These are phyloP conservation scores for Eulemur albifrons DNA, from an alignment of 2,797 vertebrate species.

Conservation along the genomic window DNA sequence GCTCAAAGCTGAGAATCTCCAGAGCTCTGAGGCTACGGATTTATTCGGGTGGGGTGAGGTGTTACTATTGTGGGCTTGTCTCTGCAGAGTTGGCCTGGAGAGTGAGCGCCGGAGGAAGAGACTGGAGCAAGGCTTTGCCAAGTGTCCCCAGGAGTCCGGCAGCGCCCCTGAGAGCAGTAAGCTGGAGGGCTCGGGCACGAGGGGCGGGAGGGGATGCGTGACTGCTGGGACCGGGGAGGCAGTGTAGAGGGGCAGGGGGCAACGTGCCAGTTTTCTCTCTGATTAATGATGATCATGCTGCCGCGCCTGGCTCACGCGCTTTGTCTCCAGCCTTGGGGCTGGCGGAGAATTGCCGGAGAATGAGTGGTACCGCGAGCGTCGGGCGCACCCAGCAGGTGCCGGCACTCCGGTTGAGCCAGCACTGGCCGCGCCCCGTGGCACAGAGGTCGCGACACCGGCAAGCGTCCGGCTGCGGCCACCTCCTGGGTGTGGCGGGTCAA, in stretches of 20 bases:
- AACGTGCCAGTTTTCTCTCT: constrained; percentile 49
- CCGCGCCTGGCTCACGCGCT: constrained; percentile 71
- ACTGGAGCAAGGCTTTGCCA: background rate
- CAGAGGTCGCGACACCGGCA: background rate
- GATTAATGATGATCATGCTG: constrained; percentile 69
- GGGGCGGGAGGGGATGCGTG: background rate
- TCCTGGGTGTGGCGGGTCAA: background rate
- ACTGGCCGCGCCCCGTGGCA: background rate
- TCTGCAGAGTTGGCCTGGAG: constrained; percentile 57
- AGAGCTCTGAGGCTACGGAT: constrained; percentile 9
- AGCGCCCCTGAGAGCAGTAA: background rate
- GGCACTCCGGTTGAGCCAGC: background rate
- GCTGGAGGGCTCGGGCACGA: background rate
- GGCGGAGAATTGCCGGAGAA: background rate
- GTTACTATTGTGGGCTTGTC: background rate
- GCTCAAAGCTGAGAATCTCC: background rate
- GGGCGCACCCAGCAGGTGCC: constrained; percentile 11
- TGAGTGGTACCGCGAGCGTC: background rate
- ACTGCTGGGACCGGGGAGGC: background rate
- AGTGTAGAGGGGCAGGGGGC: constrained; percentile 48
- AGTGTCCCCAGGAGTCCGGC: background rate
- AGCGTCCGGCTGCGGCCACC: background rate
- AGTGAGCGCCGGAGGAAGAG: background rate
- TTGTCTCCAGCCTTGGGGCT: constrained; percentile 69
- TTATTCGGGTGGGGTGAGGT: constrained; percentile 27